A percentile compares a stretch with the other conserved stretches of the same genome.
Conservation (phyloP, 2,888 invertebrate species). For the Mongoloraphidia duomilia region DNA sequence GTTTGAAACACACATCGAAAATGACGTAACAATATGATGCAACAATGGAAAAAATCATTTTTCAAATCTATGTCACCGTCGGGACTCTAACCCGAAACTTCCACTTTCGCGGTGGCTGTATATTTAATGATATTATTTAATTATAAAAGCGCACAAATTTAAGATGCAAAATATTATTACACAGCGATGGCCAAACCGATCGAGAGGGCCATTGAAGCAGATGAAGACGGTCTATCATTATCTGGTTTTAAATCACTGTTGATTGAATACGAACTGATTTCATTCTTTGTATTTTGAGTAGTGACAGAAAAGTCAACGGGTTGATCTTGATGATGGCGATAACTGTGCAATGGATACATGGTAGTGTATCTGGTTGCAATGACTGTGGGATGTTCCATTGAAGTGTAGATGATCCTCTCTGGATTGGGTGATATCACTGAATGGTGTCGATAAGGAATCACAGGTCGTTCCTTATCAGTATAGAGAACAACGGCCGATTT, state of each 20-base stretch:
- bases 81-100: too few species aligned
- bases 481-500: too few species aligned
- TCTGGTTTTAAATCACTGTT: background rate
- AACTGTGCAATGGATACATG: too few species aligned
- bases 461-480: too few species aligned
- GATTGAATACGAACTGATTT: background rate
- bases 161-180: slow-evolving; percentile 11
- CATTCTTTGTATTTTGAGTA: slow-evolving; percentile 2
- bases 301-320: slow-evolving; percentile 28
- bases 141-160: too few species aligned
- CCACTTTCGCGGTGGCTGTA: too few species aligned
- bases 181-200: slow-evolving; percentile 24
- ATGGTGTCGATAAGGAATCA: too few species aligned
- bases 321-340: slow-evolving; percentile 23
- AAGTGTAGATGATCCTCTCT: slow-evolving; percentile 30
- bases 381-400: slow-evolving; percentile 28
- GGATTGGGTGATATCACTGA: slow-evolving; percentile 41
- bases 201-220: slow-evolving; percentile 4
- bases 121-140: background rate
- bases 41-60: too few species aligned
- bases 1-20: too few species aligned
- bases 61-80: too few species aligned
- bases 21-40: too few species aligned
- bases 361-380: slow-evolving; percentile 15
- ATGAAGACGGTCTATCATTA: background rate